Percentiles rank a stretch among this genome's conserved stretches.
Evolutionary conservation across 2,888 invertebrate species (phyloP).

Genomic region (Drosophila stalkeri): DNA sequence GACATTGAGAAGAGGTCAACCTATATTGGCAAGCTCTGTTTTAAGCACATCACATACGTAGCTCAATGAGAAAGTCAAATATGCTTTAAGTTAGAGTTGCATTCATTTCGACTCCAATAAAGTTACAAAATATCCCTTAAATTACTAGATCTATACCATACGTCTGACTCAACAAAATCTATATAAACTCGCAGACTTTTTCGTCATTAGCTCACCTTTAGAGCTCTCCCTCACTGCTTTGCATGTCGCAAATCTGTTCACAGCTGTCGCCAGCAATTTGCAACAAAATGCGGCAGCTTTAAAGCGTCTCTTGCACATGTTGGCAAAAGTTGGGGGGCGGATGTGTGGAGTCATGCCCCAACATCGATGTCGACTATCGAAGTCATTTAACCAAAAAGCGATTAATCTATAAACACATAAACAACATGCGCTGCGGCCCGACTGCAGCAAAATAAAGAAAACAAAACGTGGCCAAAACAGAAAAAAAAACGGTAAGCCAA

Average conservation of each 20-base stretch:
- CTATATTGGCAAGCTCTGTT: no score
- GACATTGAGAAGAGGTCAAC: no score
- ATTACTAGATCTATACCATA: no score
- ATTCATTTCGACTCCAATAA: no score
- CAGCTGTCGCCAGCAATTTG: slow-evolving; percentile 61
- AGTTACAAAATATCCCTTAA: no score
- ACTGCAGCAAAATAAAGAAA: slow-evolving; percentile 16
- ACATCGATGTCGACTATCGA: slow-evolving; percentile 69
- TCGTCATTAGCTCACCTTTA: not conserved
- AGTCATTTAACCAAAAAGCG: slow-evolving; percentile 84
- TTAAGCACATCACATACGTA: no score
- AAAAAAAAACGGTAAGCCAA: slow-evolving; percentile 25
- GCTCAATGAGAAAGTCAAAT: no score
- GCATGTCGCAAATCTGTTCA: slow-evolving; percentile 14
- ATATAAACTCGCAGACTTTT: not conserved
- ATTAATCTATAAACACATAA: slow-evolving; percentile 84
- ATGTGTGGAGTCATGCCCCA: slow-evolving; percentile 5
- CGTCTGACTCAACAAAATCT: not conserved
- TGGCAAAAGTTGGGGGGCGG: not conserved
- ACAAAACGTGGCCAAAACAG: slow-evolving; percentile 11
- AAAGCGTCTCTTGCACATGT: slow-evolving; percentile 38
- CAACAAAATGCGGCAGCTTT: slow-evolving; percentile 52
- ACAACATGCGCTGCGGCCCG: slow-evolving; percentile 73
- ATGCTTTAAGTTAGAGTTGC: no score
- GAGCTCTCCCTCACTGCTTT: not conserved